Evolutionary conservation across 2,797 vertebrate species (phyloP), one percentile per base, ranked within the genome.

Genomic region (Calcarius lapponicus): DNA sequence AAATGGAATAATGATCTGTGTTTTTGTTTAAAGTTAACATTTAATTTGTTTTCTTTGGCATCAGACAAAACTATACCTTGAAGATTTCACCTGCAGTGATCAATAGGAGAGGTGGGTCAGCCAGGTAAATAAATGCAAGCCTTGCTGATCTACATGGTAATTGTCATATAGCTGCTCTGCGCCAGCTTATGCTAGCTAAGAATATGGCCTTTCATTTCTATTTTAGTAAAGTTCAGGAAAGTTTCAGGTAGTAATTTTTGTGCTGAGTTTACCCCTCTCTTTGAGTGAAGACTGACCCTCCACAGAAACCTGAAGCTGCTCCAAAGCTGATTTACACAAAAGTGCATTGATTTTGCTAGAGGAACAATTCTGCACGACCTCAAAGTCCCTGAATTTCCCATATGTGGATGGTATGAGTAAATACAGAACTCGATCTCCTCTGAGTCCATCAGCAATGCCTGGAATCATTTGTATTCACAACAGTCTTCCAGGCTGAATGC

Each of bases 21-120:
- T 0, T 25, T 84, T 71, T 61, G 21, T 85, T 92, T 83, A 40
- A 87, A 81, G 62, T 42, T 74, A 48, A 31, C 21, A 20, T 79
- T 80, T 86, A 32, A 24, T 66, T 82, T 80, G 26, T 82, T 94
- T 87, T 50, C 22, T 76, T 95, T 70, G 54, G 28, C 9, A 6
- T 70, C 53, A 72, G 43, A 51, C 17, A 80, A 82, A 92, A 76
- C 32, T 50, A 11, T 45, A 61, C n/a, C 1, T 2, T 83, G 79
- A 73, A 83, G 60, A 57, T 71, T 85, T 92, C 91, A 86, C 81
- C 78, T 91, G 86, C 61, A 90, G 31, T 53, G 72, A 96, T 97
- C 96, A 92, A 96, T 96, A 96, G 91, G 86, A 94, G 90, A 96
- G 80, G 65, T 81, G 85, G 88, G 93, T 86, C 93, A 95, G 93